phyloP scores from a whole-genome alignment of 2,888 invertebrate species.

The Allacma fusca region DNA sequence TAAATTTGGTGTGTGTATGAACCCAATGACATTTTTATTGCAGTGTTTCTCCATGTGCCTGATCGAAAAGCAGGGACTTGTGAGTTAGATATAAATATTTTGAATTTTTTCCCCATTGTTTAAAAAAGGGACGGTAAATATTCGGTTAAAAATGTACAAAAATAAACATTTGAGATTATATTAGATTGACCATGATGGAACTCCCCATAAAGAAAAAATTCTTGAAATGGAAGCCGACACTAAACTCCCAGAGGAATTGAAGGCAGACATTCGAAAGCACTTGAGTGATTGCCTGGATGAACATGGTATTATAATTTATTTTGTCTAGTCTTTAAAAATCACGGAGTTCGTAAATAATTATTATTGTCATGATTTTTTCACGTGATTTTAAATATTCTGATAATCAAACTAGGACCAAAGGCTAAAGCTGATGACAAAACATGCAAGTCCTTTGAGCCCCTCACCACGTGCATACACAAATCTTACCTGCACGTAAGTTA shows the following conservation, averaged over 20 bases:
- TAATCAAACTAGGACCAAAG: slow-evolving; percentile 9
- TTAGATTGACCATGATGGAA: slow-evolving; percentile 29
- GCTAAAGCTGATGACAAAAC: slow-evolving; percentile 31
- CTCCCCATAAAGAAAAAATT: slow-evolving; percentile 42
- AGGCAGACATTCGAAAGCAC: slow-evolving; percentile 34
- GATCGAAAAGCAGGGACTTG: slow-evolving; percentile 38
- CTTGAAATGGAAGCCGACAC: slow-evolving; percentile 10
- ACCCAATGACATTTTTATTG: no score
- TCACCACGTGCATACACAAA: slow-evolving; percentile 36
- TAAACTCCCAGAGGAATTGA: slow-evolving; percentile 20
- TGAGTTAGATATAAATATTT: not conserved
- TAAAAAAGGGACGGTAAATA: not conserved
- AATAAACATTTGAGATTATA: not conserved
- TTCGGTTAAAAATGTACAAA: no score
- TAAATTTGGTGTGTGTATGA: no score
- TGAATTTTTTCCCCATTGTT: not conserved
- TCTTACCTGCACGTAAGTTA: slow-evolving; percentile 33
- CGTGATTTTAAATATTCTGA: no score
- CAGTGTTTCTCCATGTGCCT: slow-evolving; percentile 38
- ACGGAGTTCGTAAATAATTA: no score
- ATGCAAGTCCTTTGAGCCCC: slow-evolving; percentile 34
- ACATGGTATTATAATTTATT: slow-evolving; percentile 32
- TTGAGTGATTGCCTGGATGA: slow-evolving; percentile 35
- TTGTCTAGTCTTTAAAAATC: no score
- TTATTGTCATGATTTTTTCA: no score